Base-by-base conservation (phyloP, 1,140 invertebrate species). In the Drosophila subpulchrella region DNA sequence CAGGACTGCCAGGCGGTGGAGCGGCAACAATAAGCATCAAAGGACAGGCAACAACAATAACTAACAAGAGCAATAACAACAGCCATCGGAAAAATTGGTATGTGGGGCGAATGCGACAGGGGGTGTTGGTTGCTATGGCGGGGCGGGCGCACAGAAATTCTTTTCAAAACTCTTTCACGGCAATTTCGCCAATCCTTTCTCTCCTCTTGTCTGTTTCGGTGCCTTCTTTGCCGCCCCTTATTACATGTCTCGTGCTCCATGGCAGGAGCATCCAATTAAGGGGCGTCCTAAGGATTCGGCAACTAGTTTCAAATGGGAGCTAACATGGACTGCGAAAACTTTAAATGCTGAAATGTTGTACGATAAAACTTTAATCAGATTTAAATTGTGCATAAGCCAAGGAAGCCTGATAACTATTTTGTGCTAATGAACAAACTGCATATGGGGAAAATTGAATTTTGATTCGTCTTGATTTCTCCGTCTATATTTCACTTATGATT, bases 21-120 rank as follows among this genome's bases (percentile, higher is more conserved):
- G 36, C 30, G 41, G 56, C 56, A 74, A 54, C 72, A 77, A 77
- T 75, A 70, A 62, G 72, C 73, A 57, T 42, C 80, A 73, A 44
- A 44, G 75, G 67, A 73, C 67, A 70, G 57, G 48, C 60, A 65
- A 76, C 51, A 80, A 77, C 68, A 71, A 72, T 61, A 84, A 68
- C 77, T 58, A 54, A 70, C 76, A 74, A 76, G 72, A 60, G 47
- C 46, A 78, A 55, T 48, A 77, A 57, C 65, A 58, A 63, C 41
- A 39, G 53, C 13, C 38, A 20, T 11, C 30, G 63, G 20, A 3
- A 15, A 13, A 27, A 34, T 32, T 8, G 15, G 15, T 6, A 10
- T 17, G 67, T 30, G 27, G 38, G 30, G 12, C 13, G 27, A 42
- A 8, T 30, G 38, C 24, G n/a, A 34, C 30, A 50, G 15, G 39